phyloP scores from a whole-genome alignment of 2,113 vertebrate genomes.

The Thymallus thymallus region DNA sequence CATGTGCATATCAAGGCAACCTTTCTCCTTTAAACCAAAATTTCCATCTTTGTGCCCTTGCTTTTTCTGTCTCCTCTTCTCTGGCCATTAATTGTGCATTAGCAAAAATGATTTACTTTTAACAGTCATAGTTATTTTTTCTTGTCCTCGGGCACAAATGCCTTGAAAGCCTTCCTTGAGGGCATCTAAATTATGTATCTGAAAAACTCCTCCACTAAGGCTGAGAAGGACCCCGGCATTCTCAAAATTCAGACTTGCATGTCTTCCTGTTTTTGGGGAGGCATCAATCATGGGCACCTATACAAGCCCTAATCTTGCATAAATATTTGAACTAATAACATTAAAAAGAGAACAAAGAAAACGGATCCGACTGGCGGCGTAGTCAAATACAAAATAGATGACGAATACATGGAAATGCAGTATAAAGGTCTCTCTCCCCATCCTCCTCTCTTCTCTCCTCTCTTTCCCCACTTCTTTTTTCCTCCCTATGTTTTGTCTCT shows the following conservation, averaged over 20 bases:
- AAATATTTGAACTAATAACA: slow-evolving; percentile 99
- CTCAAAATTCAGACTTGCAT: slow-evolving; percentile 92
- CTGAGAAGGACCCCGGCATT: slow-evolving; percentile 94
- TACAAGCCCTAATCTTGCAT: slow-evolving; percentile 95
- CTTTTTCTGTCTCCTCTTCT: slow-evolving; percentile 82
- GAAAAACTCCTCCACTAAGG: slow-evolving; percentile 98
- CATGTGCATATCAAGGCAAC: slow-evolving; percentile 79
- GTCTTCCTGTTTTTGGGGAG: slow-evolving; percentile 98
- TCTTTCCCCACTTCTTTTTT: not conserved
- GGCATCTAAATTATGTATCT: slow-evolving; percentile 99
- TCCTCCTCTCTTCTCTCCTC: slow-evolving; percentile 34
- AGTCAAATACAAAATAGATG: slow-evolving; percentile 99
- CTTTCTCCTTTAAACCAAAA: slow-evolving; percentile 89
- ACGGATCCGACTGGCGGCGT: slow-evolving; percentile 91
- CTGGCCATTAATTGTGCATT: slow-evolving; percentile 99
- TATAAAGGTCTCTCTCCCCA: slow-evolving; percentile 66
- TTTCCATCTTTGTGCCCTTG: slow-evolving; percentile 87
- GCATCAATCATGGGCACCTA: slow-evolving; percentile 97
- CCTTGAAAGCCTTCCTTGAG: slow-evolving; percentile 99
- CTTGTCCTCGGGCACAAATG: slow-evolving; percentile 97
- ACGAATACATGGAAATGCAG: slow-evolving; percentile 91
- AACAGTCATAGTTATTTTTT: slow-evolving; percentile 99
- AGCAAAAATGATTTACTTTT: slow-evolving; percentile 99
- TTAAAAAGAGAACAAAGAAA: slow-evolving; percentile 91
- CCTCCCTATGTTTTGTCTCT: slow-evolving; percentile 35